phyloP scores from a whole-genome alignment of 1,140 invertebrate species.

The Ephestia elutella region DNA sequence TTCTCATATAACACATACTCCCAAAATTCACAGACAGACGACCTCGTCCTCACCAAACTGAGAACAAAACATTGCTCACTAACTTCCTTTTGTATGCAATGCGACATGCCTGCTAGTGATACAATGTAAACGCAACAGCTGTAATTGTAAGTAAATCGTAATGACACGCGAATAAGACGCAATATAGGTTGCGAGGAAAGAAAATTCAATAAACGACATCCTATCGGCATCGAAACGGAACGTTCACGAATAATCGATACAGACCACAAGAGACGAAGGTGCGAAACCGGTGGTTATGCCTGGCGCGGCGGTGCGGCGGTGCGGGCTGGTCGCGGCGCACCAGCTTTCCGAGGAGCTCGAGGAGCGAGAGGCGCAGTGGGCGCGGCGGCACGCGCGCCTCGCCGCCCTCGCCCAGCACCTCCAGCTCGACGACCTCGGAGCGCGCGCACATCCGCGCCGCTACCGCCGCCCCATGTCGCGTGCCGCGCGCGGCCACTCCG shows the following conservation, averaged over 20 bases:
- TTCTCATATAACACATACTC: constrained; percentile 12
- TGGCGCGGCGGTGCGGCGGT: constrained; percentile 69
- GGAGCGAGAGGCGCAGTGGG: constrained; percentile 76
- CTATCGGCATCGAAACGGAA: constrained; percentile 12
- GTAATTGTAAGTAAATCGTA: neutral
- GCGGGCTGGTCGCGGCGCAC: constrained; percentile 73
- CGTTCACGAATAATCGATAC: constrained; percentile 49
- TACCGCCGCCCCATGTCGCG: constrained; percentile 63
- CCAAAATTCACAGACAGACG: constrained; percentile 5
- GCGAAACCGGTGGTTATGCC: constrained; percentile 78
- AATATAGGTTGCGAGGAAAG: constrained; percentile 13
- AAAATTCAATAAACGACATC: constrained; percentile 19
- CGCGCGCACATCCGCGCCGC: constrained; percentile 69
- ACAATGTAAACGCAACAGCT: neutral
- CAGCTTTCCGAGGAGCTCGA: constrained; percentile 80
- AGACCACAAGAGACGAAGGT: constrained; percentile 79
- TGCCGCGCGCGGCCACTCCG: constrained; percentile 52
- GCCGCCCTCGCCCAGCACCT: constrained; percentile 65
- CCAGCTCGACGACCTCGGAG: constrained; percentile 68
- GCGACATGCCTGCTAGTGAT: neutral
- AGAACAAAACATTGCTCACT: neutral
- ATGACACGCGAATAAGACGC: constrained; percentile 14
- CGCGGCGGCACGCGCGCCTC: constrained; percentile 52
- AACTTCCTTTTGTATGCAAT: constrained; percentile 3
- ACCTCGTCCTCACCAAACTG: neutral